Conservation (phyloP, 2,888 invertebrate species). For the Germaria angustata region DNA sequence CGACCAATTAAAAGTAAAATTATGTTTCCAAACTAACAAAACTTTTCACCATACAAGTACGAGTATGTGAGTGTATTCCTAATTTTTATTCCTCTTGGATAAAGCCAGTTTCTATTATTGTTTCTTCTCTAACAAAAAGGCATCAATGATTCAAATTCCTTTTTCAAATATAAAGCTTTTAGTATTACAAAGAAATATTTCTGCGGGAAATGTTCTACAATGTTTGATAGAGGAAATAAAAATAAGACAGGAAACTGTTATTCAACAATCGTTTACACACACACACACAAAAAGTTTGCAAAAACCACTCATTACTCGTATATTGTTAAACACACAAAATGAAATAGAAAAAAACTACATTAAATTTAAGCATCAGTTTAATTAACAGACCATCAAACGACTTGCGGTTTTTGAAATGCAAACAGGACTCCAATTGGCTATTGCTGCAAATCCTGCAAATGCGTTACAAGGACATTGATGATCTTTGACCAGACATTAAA, state of each 20-base stretch:
- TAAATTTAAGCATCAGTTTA: constrained; percentile 38
- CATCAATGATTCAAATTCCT: background rate
- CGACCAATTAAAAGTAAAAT: background rate
- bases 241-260: too few species aligned
- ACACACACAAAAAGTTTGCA: background rate
- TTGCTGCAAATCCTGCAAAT: background rate
- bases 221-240: too few species aligned
- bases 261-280: too few species aligned
- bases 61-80: too few species aligned
- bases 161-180: background rate
- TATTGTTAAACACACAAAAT: background rate
- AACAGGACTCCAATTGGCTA: background rate
- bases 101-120: background rate
- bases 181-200: background rate
- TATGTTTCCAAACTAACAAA: background rate
- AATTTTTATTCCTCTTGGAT: background rate
- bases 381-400: constrained; percentile 38
- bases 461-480: constrained; percentile 3
- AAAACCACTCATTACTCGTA: constrained; percentile 15
- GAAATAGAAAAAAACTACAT: background rate
- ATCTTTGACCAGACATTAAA: constrained; percentile 53
- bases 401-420: constrained; percentile 16
- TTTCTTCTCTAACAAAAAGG: background rate
- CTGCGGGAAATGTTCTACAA: too few species aligned
- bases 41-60: background rate